These are phyloP conservation scores for Oncorhynchus kisutch DNA, from an alignment of 2,113 vertebrate genomes.

Conservation along the genomic window DNA sequence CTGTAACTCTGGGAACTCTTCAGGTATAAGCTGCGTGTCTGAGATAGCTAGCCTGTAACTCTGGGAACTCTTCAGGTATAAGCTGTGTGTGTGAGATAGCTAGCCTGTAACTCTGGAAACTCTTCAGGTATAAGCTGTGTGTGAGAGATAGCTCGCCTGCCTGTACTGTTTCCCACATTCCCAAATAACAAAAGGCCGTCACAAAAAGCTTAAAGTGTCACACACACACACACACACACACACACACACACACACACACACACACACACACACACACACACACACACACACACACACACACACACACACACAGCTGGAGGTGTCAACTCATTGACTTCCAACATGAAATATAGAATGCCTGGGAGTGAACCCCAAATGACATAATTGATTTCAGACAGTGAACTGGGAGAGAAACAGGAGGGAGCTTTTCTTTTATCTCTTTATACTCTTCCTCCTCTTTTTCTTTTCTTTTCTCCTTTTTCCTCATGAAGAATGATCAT, in stretches of 20 bases:
- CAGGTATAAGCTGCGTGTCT: too few relatives aligned
- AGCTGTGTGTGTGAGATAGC: slow-evolving; percentile 3
- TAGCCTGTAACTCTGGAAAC: slow-evolving; percentile 15
- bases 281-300: too few relatives aligned
- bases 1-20: too few relatives aligned
- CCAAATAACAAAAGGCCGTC: not conserved
- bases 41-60: not conserved
- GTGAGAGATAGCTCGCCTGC: slow-evolving; percentile 17
- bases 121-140: slow-evolving; percentile 15
- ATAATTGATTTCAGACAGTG: not conserved
- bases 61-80: slow-evolving; percentile 12
- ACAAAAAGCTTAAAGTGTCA: not conserved
- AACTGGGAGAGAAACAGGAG: not conserved
- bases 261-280: too few relatives aligned
- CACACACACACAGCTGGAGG: not conserved
- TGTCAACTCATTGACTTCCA: not conserved
- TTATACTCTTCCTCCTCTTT: too few relatives aligned
- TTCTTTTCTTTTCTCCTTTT: not conserved
- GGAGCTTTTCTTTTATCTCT: not conserved
- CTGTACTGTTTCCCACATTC: not conserved
- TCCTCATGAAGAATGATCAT: not conserved
- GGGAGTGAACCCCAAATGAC: not conserved
- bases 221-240: too few relatives aligned
- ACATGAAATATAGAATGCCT: not conserved
- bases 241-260: too few relatives aligned